These are phyloP conservation scores for Nyctereutes procyonoides DNA, from an alignment of 2,113 vertebrate species.

Conservation along the genomic window DNA sequence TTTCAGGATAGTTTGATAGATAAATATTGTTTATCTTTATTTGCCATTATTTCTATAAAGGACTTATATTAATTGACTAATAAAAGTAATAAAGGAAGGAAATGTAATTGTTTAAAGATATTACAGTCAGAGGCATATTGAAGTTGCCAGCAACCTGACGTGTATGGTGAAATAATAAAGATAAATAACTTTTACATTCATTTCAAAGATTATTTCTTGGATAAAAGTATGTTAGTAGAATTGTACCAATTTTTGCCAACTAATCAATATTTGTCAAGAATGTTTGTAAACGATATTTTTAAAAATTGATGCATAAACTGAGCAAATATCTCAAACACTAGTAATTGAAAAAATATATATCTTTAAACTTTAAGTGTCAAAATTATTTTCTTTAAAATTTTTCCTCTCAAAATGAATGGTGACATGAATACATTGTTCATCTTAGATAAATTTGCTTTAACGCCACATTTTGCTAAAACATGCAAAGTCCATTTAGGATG, in stretches of 20 bases:
- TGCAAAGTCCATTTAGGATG: neutral
- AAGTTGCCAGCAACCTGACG: neutral
- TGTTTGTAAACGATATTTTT: neutral
- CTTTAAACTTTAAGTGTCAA: neutral
- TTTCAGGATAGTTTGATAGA: neutral
- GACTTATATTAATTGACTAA: neutral
- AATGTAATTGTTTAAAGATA: neutral
- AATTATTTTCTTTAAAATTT: neutral
- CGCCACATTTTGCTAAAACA: neutral
- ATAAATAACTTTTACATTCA: neutral
- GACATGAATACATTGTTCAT: neutral
- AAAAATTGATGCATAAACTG: neutral
- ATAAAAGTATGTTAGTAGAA: neutral
- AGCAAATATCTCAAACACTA: neutral
- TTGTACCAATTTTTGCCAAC: neutral
- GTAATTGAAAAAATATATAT: neutral
- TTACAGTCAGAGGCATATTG: neutral
- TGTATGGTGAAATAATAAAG: neutral
- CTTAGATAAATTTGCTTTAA: slow-evolving; percentile 47
- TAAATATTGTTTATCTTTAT: neutral
- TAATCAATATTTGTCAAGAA: neutral
- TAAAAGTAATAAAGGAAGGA: neutral
- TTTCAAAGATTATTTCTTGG: slow-evolving; percentile 26
- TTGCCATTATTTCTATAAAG: neutral
- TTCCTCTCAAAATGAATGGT: neutral